Percentiles rank a stretch among this genome's conserved stretches.
Evolutionary conservation across 92 coral and sea anemone species (phyloP).

Genomic region (Porites evermanni): DNA sequence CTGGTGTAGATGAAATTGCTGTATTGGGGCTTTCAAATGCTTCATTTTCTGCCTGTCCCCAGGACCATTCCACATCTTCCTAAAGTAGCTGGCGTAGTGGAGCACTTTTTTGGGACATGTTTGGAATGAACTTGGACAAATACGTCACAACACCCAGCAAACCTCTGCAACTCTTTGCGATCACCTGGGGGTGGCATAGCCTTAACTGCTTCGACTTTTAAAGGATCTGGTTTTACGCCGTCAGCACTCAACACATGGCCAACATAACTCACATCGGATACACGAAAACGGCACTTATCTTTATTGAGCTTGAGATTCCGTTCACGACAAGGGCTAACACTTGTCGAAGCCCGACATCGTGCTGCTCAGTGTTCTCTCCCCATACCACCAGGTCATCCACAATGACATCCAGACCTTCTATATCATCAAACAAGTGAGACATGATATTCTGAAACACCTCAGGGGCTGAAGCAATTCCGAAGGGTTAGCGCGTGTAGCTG

Average conservation of each 20-base stretch:
- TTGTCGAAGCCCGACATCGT: conserved; percentile 34
- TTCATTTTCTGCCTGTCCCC: conserved; percentile 15
- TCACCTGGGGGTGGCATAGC: conserved; percentile 22
- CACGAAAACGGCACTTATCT: conserved; percentile 51
- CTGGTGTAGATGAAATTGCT: conserved; percentile 25
- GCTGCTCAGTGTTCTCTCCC: conserved; percentile 34
- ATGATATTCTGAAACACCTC: conserved; percentile 51
- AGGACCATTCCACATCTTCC: conserved; percentile 10
- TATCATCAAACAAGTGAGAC: conserved; percentile 37
- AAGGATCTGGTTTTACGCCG: neutral
- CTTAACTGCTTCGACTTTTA: neutral
- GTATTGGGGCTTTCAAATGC: conserved; percentile 15
- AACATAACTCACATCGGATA: neutral
- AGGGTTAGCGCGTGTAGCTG: conserved; percentile 44
- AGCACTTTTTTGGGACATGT: conserved; percentile 2
- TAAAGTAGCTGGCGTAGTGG: conserved; percentile 12
- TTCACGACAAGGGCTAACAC: conserved; percentile 59
- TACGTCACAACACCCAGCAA: conserved; percentile 2
- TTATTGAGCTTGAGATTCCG: conserved; percentile 48
- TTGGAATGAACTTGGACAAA: conserved; percentile 15
- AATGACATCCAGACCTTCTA: conserved; percentile 35
- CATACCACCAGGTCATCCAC: conserved; percentile 25
- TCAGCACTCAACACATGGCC: neutral
- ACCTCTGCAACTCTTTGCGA: conserved; percentile 1
- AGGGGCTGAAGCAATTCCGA: conserved; percentile 56